Evolutionary conservation across 2,797 vertebrate species (phyloP), one percentile per base, ranked within the genome.

Genomic region (Tinamus major): DNA sequence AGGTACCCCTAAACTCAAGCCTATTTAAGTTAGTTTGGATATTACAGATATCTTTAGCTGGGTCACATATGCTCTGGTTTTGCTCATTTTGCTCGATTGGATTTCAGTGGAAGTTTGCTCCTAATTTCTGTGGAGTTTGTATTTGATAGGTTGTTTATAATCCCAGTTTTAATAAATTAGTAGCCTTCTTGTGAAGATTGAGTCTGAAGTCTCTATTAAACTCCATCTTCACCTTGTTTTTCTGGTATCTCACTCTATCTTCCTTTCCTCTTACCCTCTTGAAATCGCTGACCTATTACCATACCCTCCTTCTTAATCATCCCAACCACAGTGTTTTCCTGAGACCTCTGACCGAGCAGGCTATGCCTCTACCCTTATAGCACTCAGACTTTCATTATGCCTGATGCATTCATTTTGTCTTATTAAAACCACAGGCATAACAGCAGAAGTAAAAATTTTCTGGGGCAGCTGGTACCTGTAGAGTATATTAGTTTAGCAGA

Each of bases 31-130:
- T 69, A 59, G 72, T 89, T 89, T 90, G 49, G 72, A 69, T 49
- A 12, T 41, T 48, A 51, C 83, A 94, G 82, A 87, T 89, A 79
- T 61, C 90, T 92, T 94, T 62, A 85, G 41, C 56, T 95, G 81
- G 69, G 49, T 89, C 63, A 81, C 59, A 72, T 71, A n/a, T 90
- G 49, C 59, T 95, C 55, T 81, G 24, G 75, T 75, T 93, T 92
- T 90, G 78, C 71, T 91, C 9, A 89, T 75, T 92, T 93, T 33
- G 82, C 46, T 94, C 42, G 62, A 85, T 94, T 89, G 69, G 74
- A 91, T 85, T 95, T 90, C 77, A 72, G 63, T 76, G 81, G 90
- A 56, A 90, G 85, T 94, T 93, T 89, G 65, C 77, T 63, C 82
- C 72, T 71, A 84, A 90, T 94, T 85, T 87, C 79, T 78, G 20